These are phyloP conservation scores for Heteronetta atricapilla DNA, from an alignment of 2,113 vertebrate genomes.

Conservation along the genomic window DNA sequence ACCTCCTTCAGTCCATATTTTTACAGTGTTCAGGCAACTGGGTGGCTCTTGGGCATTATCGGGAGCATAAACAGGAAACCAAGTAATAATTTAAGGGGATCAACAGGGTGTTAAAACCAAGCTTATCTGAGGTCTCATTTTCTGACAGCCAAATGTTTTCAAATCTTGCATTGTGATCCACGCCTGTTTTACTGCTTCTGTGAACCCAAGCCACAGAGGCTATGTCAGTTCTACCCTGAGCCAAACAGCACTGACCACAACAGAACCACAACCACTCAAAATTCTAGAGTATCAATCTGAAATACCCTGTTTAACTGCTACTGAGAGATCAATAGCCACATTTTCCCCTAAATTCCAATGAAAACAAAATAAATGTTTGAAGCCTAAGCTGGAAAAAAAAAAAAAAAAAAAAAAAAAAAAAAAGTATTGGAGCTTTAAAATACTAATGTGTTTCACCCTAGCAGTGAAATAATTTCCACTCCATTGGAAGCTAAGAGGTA, in stretches of 20 bases:
- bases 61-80: not conserved
- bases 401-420: not conserved
- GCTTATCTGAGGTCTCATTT: not conserved
- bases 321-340: not conserved
- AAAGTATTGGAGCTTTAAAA: not conserved
- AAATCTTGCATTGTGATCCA: not conserved
- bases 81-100: not conserved
- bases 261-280: not conserved
- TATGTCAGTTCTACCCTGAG: not conserved
- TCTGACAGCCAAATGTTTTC: not conserved
- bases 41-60: not conserved
- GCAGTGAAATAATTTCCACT: not conserved
- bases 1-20: not conserved
- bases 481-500: not conserved
- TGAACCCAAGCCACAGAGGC: not conserved
- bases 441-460: not conserved
- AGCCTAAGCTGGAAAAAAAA: not conserved
- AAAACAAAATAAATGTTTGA: not conserved
- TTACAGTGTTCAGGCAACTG: not conserved
- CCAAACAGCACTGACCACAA: slow-evolving; percentile 5
- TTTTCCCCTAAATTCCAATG: not conserved
- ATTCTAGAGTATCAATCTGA: not conserved
- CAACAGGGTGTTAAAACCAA: not conserved
- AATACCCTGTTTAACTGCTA: slow-evolving; percentile 1
- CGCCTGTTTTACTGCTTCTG: not conserved